A percentile compares a stretch with the other conserved stretches of the same genome.
phyloP scores from a whole-genome alignment of 2,797 vertebrate genomes.

The Sebastes steindachneri region DNA sequence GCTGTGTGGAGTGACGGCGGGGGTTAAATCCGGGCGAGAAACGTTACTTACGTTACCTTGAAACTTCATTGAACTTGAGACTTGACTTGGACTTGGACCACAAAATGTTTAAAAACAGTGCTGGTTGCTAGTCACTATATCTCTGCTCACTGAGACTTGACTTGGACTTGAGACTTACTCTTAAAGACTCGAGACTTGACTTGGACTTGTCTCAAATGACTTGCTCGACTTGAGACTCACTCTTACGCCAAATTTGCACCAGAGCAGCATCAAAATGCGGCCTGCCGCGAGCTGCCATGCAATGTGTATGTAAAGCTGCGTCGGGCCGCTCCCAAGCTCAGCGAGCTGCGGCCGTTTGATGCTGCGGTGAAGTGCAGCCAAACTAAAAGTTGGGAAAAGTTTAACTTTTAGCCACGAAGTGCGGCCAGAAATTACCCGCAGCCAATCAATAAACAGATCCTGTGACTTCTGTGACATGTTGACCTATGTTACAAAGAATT shows the following conservation, averaged over 20 bases:
- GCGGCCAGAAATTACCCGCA: not conserved
- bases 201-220: not conserved
- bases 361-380: not conserved
- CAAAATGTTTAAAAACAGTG: not conserved
- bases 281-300: not conserved
- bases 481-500: not conserved
- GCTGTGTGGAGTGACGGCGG: no score
- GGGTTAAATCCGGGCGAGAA: no score
- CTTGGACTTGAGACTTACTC: not conserved
- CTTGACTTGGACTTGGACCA: not conserved
- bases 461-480: not conserved
- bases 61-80: not conserved
- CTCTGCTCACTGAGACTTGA: not conserved
- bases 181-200: not conserved
- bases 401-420: no score
- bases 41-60: no score
- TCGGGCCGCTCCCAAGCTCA: no score
- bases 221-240: not conserved
- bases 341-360: not conserved
- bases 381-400: not conserved
- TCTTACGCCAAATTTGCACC: not conserved
- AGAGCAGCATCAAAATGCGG: not conserved
- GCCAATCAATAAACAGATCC: not conserved
- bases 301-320: no score
- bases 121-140: not conserved